Percentiles rank a stretch among this genome's conserved stretches.
Conservation (phyloP, 1,140 invertebrate genomes). For the Pygmarrhopalites habei region DNA sequence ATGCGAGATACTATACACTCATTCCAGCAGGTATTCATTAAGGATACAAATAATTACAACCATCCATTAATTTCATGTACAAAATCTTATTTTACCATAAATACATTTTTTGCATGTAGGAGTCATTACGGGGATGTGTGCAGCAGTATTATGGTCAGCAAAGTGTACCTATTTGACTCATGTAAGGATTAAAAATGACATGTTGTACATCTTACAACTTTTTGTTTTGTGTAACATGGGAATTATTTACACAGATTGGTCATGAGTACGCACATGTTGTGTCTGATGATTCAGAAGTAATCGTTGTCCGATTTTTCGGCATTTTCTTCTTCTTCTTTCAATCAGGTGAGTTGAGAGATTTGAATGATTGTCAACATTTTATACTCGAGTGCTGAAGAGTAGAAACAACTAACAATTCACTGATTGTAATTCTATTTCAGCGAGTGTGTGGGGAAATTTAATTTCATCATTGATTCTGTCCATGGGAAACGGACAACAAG, state of each 20-base stretch:
- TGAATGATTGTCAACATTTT: too few relatives aligned
- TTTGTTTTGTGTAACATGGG: neutral
- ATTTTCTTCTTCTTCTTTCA: slow-evolving; percentile 98
- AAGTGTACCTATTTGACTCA: slow-evolving; percentile 93
- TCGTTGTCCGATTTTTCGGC: slow-evolving; percentile 91
- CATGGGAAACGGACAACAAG: slow-evolving; percentile 50
- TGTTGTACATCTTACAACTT: neutral
- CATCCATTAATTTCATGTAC: too few relatives aligned
- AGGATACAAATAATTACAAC: too few relatives aligned
- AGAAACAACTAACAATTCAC: neutral
- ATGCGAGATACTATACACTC: slow-evolving; percentile 78
- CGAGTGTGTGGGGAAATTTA: slow-evolving; percentile 59
- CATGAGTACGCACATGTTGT: slow-evolving; percentile 80
- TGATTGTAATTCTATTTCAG: too few relatives aligned
- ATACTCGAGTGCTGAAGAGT: slow-evolving; percentile 55
- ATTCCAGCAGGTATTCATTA: slow-evolving; percentile 84
- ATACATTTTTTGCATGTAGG: too few relatives aligned
- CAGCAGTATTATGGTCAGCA: slow-evolving; percentile 92
- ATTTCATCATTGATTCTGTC: slow-evolving; percentile 83
- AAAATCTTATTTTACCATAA: too few relatives aligned
- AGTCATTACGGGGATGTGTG: slow-evolving; percentile 83
- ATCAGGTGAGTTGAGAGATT: too few relatives aligned
- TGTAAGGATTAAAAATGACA: slow-evolving; percentile 29
- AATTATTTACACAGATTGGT: slow-evolving; percentile 50
- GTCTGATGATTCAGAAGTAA: slow-evolving; percentile 76